Conservation (phyloP, 1,140 invertebrate species). For the Monochamus saltuarius region DNA sequence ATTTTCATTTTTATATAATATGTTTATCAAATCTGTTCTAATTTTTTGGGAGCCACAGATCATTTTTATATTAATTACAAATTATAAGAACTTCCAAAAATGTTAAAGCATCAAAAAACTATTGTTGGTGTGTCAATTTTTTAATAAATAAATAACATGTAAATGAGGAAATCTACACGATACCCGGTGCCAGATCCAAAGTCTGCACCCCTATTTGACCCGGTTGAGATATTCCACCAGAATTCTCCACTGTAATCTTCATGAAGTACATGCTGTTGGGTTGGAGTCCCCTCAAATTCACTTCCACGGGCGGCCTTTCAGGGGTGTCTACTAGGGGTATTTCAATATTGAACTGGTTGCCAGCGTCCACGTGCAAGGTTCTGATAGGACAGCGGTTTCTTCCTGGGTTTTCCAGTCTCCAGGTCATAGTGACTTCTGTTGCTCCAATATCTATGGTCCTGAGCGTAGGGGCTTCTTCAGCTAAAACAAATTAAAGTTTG, state of each 20-base stretch:
- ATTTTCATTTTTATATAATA: too few relatives aligned
- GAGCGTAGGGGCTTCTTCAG: not conserved
- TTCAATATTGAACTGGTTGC: not conserved
- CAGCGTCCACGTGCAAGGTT: not conserved
- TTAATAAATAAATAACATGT: too few relatives aligned
- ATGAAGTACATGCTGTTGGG: constrained; percentile 8
- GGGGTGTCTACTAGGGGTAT: constrained; percentile 7
- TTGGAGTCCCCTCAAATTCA: constrained; percentile 5
- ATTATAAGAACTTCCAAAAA: too few relatives aligned
- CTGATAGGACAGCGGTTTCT: not conserved
- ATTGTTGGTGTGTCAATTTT: too few relatives aligned
- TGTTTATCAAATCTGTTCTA: too few relatives aligned
- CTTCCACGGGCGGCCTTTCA: not conserved
- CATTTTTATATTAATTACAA: too few relatives aligned
- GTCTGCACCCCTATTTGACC: too few relatives aligned
- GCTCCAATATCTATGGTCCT: constrained; percentile 5
- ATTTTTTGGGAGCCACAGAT: too few relatives aligned
- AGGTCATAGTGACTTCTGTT: not conserved
- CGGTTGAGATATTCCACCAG: not conserved
- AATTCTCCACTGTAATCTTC: constrained; percentile 5
- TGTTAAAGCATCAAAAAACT: too few relatives aligned
- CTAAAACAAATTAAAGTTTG: constrained; percentile 3
- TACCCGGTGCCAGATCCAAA: too few relatives aligned
- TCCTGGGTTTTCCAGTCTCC: not conserved
- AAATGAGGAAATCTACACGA: too few relatives aligned